phyloP scores from a whole-genome alignment of 2,888 invertebrate species.

The Melanchra persicariae region DNA sequence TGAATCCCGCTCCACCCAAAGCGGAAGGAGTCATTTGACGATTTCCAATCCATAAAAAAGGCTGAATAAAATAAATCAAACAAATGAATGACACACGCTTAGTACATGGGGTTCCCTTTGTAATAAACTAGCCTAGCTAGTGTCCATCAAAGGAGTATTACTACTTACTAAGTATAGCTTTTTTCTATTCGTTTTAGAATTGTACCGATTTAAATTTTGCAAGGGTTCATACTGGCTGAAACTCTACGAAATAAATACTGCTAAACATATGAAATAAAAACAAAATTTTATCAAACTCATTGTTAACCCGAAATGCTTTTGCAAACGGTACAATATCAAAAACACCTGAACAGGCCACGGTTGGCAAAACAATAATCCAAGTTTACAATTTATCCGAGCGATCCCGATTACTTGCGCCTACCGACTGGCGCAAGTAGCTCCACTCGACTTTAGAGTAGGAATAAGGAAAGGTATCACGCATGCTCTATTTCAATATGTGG shows the following conservation, averaged over 20 bases:
- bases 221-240: no score
- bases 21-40: no score
- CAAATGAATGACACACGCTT: no score
- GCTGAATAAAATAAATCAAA: no score
- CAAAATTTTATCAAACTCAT: background rate
- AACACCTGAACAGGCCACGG: slow-evolving; percentile 81
- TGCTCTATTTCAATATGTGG: background rate
- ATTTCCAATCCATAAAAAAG: no score
- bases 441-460: slow-evolving; percentile 36
- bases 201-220: background rate
- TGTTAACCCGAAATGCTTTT: slow-evolving; percentile 52
- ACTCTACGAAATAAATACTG: background rate
- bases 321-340: slow-evolving; percentile 79
- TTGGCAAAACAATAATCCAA: slow-evolving; percentile 82
- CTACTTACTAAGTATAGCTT: no score
- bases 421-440: slow-evolving; percentile 65
- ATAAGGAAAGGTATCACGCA: slow-evolving; percentile 15
- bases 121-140: no score
- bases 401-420: slow-evolving; percentile 77
- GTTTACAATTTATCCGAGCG: slow-evolving; percentile 73
- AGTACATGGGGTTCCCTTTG: no score
- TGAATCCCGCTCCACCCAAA: no score
- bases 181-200: no score
- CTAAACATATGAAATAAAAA: background rate
- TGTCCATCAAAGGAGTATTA: no score